Evolutionary conservation across 1,140 invertebrate species (phyloP).

Genomic region (Drosophila kohkoa): DNA sequence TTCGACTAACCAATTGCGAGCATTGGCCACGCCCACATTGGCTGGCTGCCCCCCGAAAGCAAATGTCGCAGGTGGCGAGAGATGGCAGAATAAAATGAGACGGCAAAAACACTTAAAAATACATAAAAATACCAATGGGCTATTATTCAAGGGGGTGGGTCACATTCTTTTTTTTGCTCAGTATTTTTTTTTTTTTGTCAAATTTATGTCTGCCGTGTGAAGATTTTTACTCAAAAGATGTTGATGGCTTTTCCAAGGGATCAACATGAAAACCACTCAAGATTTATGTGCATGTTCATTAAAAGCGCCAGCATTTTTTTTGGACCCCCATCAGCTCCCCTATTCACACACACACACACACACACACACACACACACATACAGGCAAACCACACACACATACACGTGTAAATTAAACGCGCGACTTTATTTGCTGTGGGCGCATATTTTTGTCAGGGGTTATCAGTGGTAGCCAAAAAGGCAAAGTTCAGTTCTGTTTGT

Average conservation of each 20-base stretch:
- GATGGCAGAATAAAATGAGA: constrained; percentile 30
- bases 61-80: constrained; percentile 69
- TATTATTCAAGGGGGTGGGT: constrained; percentile 1
- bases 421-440: constrained; percentile 54
- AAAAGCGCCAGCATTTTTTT: constrained; percentile 40
- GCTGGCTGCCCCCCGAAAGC: constrained; percentile 16
- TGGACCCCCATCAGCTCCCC: constrained; percentile 16
- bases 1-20: constrained; percentile 60
- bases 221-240: constrained; percentile 51
- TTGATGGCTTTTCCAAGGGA: constrained; percentile 61
- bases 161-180: neutral
- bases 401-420: constrained; percentile 43
- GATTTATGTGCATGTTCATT: constrained; percentile 74
- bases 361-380: constrained; percentile 4
- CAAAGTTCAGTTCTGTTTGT: constrained; percentile 60
- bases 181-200: constrained; percentile 41
- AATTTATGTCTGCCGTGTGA: constrained; percentile 60
- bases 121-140: constrained; percentile 79
- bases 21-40: constrained; percentile 59
- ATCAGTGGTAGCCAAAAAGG: constrained; percentile 43
- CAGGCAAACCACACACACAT: neutral
- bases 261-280: constrained; percentile 65
- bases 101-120: constrained; percentile 75
- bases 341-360: constrained; percentile 20
- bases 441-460: constrained; percentile 37